These are phyloP conservation scores for Xerus inauris DNA, from an alignment of 2,113 vertebrate species.

Conservation along the genomic window DNA sequence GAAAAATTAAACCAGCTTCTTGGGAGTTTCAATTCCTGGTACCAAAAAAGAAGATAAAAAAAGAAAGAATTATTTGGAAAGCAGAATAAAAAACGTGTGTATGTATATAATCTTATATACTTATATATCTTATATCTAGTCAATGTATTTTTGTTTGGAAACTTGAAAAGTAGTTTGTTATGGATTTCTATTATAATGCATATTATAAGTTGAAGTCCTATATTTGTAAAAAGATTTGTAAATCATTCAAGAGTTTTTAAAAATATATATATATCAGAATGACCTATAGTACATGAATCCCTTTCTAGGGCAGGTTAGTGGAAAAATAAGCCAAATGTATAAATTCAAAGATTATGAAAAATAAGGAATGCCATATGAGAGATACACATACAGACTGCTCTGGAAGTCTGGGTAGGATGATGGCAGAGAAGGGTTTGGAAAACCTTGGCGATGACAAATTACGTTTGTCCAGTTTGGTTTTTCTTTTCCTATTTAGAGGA, in stretches of 20 bases:
- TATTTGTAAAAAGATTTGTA: neutral
- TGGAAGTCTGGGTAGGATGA: neutral
- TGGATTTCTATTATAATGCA: neutral
- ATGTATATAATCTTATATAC: neutral
- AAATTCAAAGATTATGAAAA: neutral
- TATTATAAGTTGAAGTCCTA: neutral
- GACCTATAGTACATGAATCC: neutral
- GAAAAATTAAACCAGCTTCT: no score
- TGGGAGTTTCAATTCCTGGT: no score
- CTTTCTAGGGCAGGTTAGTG: neutral
- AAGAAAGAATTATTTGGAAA: neutral
- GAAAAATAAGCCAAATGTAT: neutral
- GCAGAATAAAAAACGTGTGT: neutral
- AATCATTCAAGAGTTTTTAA: neutral
- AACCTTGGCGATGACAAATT: neutral
- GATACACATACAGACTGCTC: neutral
- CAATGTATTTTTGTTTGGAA: neutral
- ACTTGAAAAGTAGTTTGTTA: conserved; percentile 2
- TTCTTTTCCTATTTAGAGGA: neutral
- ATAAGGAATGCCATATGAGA: neutral
- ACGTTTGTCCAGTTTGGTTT: neutral
- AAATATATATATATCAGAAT: neutral
- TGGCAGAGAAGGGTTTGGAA: neutral
- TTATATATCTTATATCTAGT: neutral
- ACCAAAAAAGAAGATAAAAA: no score